phyloP scores from a whole-genome alignment of 2,888 invertebrate species.

The Isoperla grammatica region DNA sequence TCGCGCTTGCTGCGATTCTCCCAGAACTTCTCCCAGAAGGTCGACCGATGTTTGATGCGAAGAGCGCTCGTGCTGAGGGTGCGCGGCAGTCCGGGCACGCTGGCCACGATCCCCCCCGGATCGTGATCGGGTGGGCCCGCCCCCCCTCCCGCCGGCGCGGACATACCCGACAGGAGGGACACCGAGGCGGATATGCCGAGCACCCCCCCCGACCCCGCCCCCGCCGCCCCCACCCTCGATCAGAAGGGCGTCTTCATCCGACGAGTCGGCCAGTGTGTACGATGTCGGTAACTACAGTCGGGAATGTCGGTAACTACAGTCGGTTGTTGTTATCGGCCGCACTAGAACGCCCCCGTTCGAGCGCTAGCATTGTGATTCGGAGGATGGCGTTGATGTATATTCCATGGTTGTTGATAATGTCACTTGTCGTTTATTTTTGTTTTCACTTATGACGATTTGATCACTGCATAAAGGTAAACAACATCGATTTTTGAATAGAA shows the following conservation, averaged over 20 bases:
- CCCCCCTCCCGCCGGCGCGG: conserved; percentile 24
- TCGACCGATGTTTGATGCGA: conserved; percentile 67
- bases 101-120: conserved; percentile 32
- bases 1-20: conserved; percentile 61
- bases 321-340: not conserved
- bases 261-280: not conserved
- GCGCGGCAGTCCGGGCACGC: conserved; percentile 52
- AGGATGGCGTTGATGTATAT: no score
- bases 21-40: conserved; percentile 84
- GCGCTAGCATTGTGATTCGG: not conserved
- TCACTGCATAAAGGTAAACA: no score
- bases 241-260: not conserved
- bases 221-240: not conserved
- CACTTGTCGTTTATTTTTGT: no score
- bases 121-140: conserved; percentile 16
- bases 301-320: not conserved
- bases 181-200: conserved; percentile 30
- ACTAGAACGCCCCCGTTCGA: not conserved
- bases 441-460: no score
- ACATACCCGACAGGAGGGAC: conserved; percentile 30
- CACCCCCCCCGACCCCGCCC: conserved; percentile 22
- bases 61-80: conserved; percentile 76
- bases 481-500: no score
- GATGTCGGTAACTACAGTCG: not conserved
- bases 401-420: no score